A percentile compares a stretch with the other conserved stretches of the same genome.
phyloP scores from a whole-genome alignment of 2,113 vertebrate genomes.

The Pomatostomus ruficeps region DNA sequence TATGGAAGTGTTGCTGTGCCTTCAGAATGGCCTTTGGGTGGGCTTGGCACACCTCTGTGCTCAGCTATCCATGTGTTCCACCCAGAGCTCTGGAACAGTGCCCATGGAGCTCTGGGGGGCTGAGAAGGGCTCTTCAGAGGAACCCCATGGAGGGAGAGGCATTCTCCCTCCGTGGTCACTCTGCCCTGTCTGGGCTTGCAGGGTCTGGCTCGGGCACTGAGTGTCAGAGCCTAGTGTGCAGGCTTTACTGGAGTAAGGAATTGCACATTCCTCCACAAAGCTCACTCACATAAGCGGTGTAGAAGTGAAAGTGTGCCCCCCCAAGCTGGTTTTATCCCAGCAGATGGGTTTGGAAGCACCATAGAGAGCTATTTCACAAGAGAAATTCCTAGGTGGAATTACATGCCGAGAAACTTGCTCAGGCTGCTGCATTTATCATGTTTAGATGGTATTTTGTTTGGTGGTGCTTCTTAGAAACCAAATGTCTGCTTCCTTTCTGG shows the following conservation, averaged over 20 bases:
- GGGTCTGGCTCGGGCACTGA: too few species aligned
- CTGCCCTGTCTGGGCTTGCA: not conserved
- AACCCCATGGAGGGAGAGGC: not conserved
- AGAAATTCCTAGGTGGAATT: slow-evolving; percentile 21
- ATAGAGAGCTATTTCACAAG: not conserved
- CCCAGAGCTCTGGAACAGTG: fast-evolving
- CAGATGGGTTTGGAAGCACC: not conserved
- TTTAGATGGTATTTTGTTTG: slow-evolving; percentile 72
- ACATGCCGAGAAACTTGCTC: not conserved
- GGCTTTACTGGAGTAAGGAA: not conserved
- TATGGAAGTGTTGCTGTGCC: not conserved
- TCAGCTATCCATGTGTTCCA: fast-evolving
- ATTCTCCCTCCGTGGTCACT: not conserved
- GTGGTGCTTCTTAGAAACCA: slow-evolving; percentile 70
- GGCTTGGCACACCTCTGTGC: not conserved
- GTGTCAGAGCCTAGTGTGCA: fast-evolving
- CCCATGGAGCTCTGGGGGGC: fast-evolving
- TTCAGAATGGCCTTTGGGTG: not conserved
- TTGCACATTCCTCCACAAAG: not conserved
- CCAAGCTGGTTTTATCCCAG: not conserved
- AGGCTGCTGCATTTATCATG: slow-evolving; percentile 25
- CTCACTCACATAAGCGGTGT: fast-evolving
- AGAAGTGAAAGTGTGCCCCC: not conserved
- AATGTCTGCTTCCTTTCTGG: slow-evolving; percentile 74
- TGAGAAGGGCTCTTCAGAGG: not conserved